Evolutionary conservation across 92 coral and sea anemone genomes (phyloP).

Genomic region (Metridium senile): DNA sequence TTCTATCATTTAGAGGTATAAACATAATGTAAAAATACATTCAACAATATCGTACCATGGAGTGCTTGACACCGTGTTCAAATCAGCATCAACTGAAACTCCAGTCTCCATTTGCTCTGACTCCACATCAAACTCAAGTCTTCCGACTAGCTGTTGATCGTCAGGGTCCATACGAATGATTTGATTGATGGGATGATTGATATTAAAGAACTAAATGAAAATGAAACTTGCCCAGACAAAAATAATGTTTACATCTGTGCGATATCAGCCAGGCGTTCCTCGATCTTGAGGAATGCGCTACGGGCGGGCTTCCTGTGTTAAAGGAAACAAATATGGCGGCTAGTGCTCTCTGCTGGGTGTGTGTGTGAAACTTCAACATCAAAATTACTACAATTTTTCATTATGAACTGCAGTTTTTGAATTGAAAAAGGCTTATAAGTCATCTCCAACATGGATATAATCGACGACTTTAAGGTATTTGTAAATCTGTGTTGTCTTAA

Average conservation of each 20-base stretch:
- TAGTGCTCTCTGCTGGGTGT: neutral
- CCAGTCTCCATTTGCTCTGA: conserved; percentile 21
- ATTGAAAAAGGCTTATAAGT: neutral
- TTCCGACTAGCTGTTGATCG: conserved; percentile 49
- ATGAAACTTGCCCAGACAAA: neutral
- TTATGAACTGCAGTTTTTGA: neutral
- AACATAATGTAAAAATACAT: neutral
- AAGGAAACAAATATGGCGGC: conserved; percentile 24
- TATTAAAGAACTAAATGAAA: neutral
- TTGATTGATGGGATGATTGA: neutral
- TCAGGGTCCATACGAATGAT: conserved; percentile 51
- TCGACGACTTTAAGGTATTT: conserved; percentile 61
- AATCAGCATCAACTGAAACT: neutral
- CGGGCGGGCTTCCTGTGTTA: conserved; percentile 27
- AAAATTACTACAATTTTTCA: neutral
- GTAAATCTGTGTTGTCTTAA: neutral
- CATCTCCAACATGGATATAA: conserved; percentile 31
- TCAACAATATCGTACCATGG: conserved; percentile 20
- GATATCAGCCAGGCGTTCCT: conserved; percentile 25
- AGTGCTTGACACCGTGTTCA: conserved; percentile 24
- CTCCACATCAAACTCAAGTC: conserved; percentile 32
- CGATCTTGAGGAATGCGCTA: neutral
- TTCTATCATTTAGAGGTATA: no score
- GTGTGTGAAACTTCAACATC: neutral
- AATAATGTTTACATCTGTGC: conserved; percentile 9